Evolutionary conservation across 1,140 invertebrate species (phyloP), one percentile per base, ranked within the genome.

Genomic region (Drosophila lacertosa): DNA sequence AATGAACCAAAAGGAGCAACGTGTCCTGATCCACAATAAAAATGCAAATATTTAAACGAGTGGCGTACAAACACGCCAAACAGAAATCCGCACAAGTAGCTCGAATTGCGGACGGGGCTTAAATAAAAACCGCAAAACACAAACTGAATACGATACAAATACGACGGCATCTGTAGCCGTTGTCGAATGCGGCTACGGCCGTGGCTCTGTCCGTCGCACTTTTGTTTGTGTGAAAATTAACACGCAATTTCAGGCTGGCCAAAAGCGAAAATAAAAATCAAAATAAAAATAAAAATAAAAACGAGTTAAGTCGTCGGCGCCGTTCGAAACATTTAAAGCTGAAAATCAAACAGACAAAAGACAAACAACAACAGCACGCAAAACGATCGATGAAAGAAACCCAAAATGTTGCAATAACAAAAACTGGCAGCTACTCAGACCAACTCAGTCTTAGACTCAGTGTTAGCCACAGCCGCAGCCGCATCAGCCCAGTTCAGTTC

Each of bases 21-120:
- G 29, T 67, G 65, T 51, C 42, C 51, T 63, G 68, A 20, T 59
- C 53, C 47, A 74, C 81, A 88, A 86, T 86, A 81, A 86, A 88
- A 86, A 86, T 81, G 77, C 81, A 86, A 84, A 84, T 86, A 81
- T 81, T 86, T 86, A 67, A 77, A 58, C 71, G 64, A 80, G 78
- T 66, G 39, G 67, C 63, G 51, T 39, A 54, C 67, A 72, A 76
- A 74, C 57, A 71, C 40, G 69, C 26, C 48, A 55, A 83, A 65
- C 58, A 45, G 40, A 22, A 35, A 60, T 15, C n/a, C 50, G 15
- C 35, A 24, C 18, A 53, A 53, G 33, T 6, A 33, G 29, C 47
- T 6, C 16, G 15, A 13, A 20, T 18, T 3, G 15, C 10, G 16
- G 42, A 4, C 22, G 15, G 16, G 29, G 63, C 53, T 66, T 58